Percentiles rank a stretch among this genome's conserved stretches.
Evolutionary conservation across 2,797 vertebrate genomes (phyloP).

Genomic region (Loris lydekkerianus): DNA sequence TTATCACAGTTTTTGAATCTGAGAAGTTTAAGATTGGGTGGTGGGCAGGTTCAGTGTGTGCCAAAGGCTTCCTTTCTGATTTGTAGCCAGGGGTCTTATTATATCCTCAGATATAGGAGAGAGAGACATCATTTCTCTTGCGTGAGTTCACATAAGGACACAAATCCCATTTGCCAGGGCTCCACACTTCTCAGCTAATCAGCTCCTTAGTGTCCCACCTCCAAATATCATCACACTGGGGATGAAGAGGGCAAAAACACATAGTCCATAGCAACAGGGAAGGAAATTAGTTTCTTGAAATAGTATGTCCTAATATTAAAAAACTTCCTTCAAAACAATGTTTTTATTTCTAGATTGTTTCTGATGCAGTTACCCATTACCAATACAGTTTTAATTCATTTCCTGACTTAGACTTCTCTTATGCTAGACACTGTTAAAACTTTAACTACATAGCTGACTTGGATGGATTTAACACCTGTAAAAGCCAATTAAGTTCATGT

Average conservation of each 20-base stretch:
- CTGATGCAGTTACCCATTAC: background rate
- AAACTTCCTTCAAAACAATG: background rate
- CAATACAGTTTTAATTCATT: background rate
- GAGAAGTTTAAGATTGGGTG: background rate
- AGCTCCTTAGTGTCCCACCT: background rate
- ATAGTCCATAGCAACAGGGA: background rate
- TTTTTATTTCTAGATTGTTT: conserved; percentile 11
- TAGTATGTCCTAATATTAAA: background rate
- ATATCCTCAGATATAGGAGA: background rate
- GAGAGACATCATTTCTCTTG: background rate
- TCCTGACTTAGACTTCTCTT: background rate
- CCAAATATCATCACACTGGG: background rate
- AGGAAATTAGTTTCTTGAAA: background rate
- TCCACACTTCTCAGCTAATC: background rate
- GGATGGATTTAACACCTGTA: background rate
- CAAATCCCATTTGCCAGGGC: background rate
- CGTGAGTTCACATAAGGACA: background rate
- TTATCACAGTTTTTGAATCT: background rate
- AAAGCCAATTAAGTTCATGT: conserved; percentile 21
- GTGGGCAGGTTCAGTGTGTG: background rate
- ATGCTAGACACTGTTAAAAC: background rate
- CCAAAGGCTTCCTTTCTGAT: background rate
- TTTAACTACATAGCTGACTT: background rate
- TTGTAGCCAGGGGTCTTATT: background rate
- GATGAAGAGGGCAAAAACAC: background rate